Conservation (phyloP, 2,113 vertebrate species). For the Anseranas semipalmata region DNA sequence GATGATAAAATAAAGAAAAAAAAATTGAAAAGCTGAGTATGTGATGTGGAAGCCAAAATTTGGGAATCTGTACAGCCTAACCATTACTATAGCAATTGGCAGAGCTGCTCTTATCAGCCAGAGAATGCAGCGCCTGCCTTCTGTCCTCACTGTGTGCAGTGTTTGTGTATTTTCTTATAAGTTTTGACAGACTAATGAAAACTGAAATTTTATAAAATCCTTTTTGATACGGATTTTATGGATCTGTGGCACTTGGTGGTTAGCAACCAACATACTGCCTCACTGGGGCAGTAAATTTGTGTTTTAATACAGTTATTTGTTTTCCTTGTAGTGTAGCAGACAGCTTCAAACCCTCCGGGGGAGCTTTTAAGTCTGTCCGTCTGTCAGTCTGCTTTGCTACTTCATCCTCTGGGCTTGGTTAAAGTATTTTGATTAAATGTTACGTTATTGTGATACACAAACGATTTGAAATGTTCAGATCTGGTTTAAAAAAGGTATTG, state of each 20-base stretch:
- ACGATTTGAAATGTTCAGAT: neutral
- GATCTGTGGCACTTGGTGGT: neutral
- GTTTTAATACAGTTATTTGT: conserved; percentile 14
- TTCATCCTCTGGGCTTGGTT: neutral
- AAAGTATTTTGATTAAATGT: conserved; percentile 8
- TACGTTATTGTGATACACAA: neutral
- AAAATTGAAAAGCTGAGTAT: neutral
- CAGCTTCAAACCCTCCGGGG: neutral
- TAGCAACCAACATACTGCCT: neutral
- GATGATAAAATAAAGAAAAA: neutral
- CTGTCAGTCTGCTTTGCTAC: neutral
- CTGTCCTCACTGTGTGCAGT: neutral
- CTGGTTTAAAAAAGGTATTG: neutral
- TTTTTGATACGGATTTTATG: too few species aligned
- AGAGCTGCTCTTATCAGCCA: neutral
- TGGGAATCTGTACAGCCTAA: neutral
- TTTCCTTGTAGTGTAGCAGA: neutral
- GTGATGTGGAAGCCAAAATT: neutral
- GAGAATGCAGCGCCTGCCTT: neutral
- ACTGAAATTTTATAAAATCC: neutral
- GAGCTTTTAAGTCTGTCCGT: neutral
- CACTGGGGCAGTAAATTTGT: neutral
- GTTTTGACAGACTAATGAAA: neutral
- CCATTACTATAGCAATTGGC: neutral
- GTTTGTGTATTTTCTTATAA: neutral